Conservation (phyloP, 2,797 vertebrate genomes). For the Leuciscus waleckii region DNA sequence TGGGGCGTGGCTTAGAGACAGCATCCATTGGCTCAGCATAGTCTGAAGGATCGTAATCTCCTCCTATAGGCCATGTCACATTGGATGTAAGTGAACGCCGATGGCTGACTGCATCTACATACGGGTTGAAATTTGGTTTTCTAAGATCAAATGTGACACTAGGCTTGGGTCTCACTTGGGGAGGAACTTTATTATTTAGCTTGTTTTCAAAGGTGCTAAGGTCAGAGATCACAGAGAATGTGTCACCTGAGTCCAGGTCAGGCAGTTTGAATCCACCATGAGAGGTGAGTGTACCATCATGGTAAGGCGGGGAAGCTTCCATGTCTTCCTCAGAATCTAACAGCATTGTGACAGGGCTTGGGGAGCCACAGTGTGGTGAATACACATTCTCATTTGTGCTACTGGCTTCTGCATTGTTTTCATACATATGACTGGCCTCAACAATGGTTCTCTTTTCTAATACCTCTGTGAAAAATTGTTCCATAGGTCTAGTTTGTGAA, state of each 20-base stretch:
- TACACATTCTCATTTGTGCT: slow-evolving; percentile 81
- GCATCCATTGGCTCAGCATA: slow-evolving; percentile 96
- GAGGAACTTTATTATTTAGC: slow-evolving; percentile 91
- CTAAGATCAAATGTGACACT: slow-evolving; percentile 88
- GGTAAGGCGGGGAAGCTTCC: slow-evolving; percentile 86
- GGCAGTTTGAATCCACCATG: slow-evolving; percentile 87
- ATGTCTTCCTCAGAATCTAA: slow-evolving; percentile 93
- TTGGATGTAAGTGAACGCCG: slow-evolving; percentile 88
- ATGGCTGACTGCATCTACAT: slow-evolving; percentile 86
- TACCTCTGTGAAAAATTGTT: slow-evolving; percentile 83
- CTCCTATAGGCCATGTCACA: slow-evolving; percentile 86
- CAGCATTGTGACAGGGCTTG: slow-evolving; percentile 86
- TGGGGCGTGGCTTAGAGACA: slow-evolving; percentile 88
- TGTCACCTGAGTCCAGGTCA: slow-evolving; percentile 89
- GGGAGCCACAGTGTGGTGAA: slow-evolving; percentile 84
- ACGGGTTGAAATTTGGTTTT: slow-evolving; percentile 85
- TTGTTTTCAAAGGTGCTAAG: slow-evolving; percentile 90
- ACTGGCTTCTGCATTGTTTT: slow-evolving; percentile 83
- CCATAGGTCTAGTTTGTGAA: slow-evolving; percentile 80
- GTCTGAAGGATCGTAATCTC: slow-evolving; percentile 95
- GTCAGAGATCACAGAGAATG: slow-evolving; percentile 84
- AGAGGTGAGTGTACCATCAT: slow-evolving; percentile 83
- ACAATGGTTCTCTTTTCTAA: slow-evolving; percentile 84
- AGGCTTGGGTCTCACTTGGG: slow-evolving; percentile 90
- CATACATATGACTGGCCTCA: slow-evolving; percentile 86